Percentiles rank a stretch among this genome's conserved stretches.
Evolutionary conservation across 64 coral and sea anemone species (phyloP).

Genomic region (Catalaphyllia jardinei): DNA sequence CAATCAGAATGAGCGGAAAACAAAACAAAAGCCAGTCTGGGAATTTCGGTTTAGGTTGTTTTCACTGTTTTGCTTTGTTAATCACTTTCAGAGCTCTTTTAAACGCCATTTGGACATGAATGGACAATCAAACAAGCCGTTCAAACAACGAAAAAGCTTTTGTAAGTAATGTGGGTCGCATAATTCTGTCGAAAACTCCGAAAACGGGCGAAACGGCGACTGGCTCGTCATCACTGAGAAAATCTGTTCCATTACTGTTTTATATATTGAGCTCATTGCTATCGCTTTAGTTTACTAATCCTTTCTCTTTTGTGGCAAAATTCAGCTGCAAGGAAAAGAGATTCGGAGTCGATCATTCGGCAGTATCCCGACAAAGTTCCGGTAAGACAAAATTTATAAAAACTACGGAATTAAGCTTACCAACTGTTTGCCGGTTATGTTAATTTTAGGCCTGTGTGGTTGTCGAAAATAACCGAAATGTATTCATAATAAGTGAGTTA

Average conservation of each 20-base stretch:
- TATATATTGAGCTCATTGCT: background rate
- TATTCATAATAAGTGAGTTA: too few relatives aligned
- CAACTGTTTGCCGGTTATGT: background rate
- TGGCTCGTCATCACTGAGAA: background rate
- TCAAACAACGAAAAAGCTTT: constrained; percentile 89
- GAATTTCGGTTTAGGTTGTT: constrained; percentile 10
- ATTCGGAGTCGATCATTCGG: constrained; percentile 87
- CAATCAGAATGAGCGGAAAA: constrained; percentile 38
- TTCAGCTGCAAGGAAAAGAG: constrained; percentile 89
- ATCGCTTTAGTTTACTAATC: background rate
- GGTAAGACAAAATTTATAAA: constrained; percentile 54
- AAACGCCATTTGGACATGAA: constrained; percentile 44
- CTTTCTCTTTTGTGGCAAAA: background rate
- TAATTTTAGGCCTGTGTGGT: background rate
- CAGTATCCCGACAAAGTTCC: constrained; percentile 99
- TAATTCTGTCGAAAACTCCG: constrained; percentile 26
- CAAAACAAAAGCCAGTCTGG: constrained; percentile 35
- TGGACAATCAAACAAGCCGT: constrained; percentile 68
- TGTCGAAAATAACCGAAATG: too few relatives aligned
- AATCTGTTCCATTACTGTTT: background rate
- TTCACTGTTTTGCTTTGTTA: background rate
- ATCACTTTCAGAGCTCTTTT: background rate
- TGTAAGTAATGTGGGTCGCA: constrained; percentile 56
- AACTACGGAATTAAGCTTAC: background rate
- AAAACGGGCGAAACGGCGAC: background rate